Evolutionary conservation across 1,140 invertebrate genomes (phyloP).

Genomic region (Pachypsylla venusta): DNA sequence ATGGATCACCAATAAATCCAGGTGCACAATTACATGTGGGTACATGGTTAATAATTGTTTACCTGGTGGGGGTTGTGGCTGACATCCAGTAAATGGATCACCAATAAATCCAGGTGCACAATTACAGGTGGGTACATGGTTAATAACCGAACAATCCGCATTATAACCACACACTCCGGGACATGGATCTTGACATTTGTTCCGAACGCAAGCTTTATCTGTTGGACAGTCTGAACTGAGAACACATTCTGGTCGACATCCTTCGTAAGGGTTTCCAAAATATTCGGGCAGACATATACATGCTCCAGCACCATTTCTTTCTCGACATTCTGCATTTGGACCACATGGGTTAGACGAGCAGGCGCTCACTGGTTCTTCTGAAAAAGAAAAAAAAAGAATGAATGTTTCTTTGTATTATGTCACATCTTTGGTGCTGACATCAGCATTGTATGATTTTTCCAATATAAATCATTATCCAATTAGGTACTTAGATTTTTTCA

Average conservation of each 20-base stretch:
- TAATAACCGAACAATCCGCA: constrained; percentile 38
- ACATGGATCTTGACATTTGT: constrained; percentile 38
- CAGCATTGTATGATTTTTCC: too few species aligned
- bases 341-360: constrained; percentile 50
- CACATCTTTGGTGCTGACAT: too few species aligned
- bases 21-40: constrained; percentile 43
- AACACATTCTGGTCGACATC: constrained; percentile 41
- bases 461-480: too few species aligned
- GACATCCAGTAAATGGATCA: constrained; percentile 35
- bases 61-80: constrained; percentile 20
- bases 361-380: constrained; percentile 30
- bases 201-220: constrained; percentile 31
- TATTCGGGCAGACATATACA: constrained; percentile 46
- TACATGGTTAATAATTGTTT: constrained; percentile 44
- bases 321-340: constrained; percentile 38
- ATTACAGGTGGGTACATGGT: constrained; percentile 47
- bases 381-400: too few species aligned
- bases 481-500: too few species aligned
- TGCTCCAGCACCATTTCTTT: constrained; percentile 39
- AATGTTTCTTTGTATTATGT: too few species aligned
- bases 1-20: constrained; percentile 36
- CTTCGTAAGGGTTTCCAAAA: constrained; percentile 36
- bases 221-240: constrained; percentile 40
- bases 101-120: constrained; percentile 36
- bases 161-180: constrained; percentile 36